phyloP scores from a whole-genome alignment of 2,797 vertebrate species.

The Otus scops region DNA sequence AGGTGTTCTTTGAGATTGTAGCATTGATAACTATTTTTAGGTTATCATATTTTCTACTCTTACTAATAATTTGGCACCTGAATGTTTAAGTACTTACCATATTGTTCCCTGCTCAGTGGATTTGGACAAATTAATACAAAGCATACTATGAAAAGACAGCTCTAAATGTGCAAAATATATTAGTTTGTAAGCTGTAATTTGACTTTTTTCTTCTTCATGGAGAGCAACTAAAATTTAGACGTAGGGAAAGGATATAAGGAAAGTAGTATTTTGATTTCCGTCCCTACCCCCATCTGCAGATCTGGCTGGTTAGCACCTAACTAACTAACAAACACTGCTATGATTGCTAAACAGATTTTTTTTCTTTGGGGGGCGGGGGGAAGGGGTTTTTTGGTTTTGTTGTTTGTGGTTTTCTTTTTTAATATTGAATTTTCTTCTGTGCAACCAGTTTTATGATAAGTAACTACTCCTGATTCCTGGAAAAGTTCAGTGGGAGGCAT shows the following conservation, averaged over 20 bases:
- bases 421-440: not conserved
- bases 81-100: not conserved
- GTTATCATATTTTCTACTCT: conserved; percentile 10
- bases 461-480: not conserved
- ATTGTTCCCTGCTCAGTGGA: not conserved
- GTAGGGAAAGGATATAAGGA: not conserved
- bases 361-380: not conserved
- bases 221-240: not conserved
- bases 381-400: too few species aligned
- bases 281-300: too few species aligned
- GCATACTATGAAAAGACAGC: not conserved
- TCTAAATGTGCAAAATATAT: not conserved
- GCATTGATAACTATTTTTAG: not conserved
- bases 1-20: not conserved
- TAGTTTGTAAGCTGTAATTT: not conserved
- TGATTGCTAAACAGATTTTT: not conserved
- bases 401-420: not conserved
- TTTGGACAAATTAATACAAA: not conserved
- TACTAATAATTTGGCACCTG: not conserved
- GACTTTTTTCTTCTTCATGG: not conserved
- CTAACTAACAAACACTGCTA: not conserved
- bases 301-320: not conserved
- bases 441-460: not conserved
- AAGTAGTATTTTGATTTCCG: not conserved
- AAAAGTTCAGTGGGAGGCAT: not conserved